Conservation (phyloP, 1,140 invertebrate genomes). For the Phortica variegata region DNA sequence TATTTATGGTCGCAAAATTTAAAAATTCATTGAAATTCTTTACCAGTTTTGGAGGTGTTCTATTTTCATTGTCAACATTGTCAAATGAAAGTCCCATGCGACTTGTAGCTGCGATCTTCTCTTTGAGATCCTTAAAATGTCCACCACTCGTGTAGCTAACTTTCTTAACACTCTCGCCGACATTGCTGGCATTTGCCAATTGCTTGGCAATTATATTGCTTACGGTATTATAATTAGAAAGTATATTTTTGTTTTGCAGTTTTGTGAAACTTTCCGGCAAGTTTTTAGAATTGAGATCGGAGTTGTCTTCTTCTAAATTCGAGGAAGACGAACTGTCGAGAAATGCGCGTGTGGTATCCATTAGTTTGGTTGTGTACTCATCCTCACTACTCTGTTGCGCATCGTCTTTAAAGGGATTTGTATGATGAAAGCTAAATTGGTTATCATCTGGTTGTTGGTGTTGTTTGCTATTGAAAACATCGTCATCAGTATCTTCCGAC, state of each 20-base stretch:
- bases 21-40: slow-evolving; percentile 84
- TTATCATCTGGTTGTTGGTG: slow-evolving; percentile 6
- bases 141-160: slow-evolving; percentile 51
- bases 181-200: slow-evolving; percentile 39
- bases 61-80: slow-evolving; percentile 10
- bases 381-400: slow-evolving; percentile 21
- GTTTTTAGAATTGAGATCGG: not conserved
- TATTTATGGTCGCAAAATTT: slow-evolving; percentile 70
- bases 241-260: slow-evolving; percentile 41
- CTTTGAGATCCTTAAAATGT: slow-evolving; percentile 61
- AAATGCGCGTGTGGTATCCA: slow-evolving; percentile 25
- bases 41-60: slow-evolving; percentile 64
- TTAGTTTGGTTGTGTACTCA: too few relatives aligned
- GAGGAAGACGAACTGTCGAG: slow-evolving; percentile 30
- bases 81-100: slow-evolving; percentile 34
- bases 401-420: slow-evolving; percentile 52
- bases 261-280: slow-evolving; percentile 21
- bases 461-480: slow-evolving; percentile 40
- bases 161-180: slow-evolving; percentile 42
- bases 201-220: slow-evolving; percentile 55
- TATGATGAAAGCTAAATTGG: slow-evolving; percentile 40
- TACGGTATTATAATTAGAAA: slow-evolving; percentile 32
- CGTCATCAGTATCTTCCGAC: slow-evolving; percentile 37
- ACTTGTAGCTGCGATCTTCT: slow-evolving; percentile 58
- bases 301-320: slow-evolving; percentile 19